A percentile compares a stretch with the other conserved stretches of the same genome.
These are phyloP conservation scores for Borostomias antarcticus DNA, from an alignment of 2,797 vertebrate species.

Conservation along the genomic window DNA sequence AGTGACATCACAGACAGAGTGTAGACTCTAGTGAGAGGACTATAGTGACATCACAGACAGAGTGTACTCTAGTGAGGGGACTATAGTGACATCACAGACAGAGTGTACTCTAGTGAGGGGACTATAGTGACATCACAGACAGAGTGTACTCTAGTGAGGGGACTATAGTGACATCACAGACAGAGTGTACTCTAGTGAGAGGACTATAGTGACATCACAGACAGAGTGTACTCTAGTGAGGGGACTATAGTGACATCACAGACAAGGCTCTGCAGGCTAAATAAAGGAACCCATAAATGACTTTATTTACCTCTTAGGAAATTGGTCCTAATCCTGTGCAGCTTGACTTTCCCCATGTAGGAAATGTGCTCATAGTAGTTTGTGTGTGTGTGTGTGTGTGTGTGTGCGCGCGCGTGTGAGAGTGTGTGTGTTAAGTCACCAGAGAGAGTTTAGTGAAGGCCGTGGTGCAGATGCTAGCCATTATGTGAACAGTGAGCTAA, in stretches of 20 bases:
- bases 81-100: no score
- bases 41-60: no score
- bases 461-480: conserved; percentile 50
- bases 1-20: no score
- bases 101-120: no score
- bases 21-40: no score
- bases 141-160: no score
- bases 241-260: background rate
- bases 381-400: background rate
- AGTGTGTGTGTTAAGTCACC: background rate
- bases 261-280: conserved; percentile 26
- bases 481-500: conserved; percentile 39
- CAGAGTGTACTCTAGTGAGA: no score
- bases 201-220: no score
- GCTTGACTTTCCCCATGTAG: conserved; percentile 35
- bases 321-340: conserved; percentile 41
- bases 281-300: conserved; percentile 32
- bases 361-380: conserved; percentile 10
- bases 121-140: no score
- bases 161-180: no score
- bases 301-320: conserved; percentile 55
- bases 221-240: no score
- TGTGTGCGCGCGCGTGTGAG: conserved; percentile 2
- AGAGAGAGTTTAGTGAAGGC: conserved; percentile 27
- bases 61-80: no score